Evolutionary conservation across 2,888 invertebrate species (phyloP).

Genomic region (Lasioglossum leucozonium): DNA sequence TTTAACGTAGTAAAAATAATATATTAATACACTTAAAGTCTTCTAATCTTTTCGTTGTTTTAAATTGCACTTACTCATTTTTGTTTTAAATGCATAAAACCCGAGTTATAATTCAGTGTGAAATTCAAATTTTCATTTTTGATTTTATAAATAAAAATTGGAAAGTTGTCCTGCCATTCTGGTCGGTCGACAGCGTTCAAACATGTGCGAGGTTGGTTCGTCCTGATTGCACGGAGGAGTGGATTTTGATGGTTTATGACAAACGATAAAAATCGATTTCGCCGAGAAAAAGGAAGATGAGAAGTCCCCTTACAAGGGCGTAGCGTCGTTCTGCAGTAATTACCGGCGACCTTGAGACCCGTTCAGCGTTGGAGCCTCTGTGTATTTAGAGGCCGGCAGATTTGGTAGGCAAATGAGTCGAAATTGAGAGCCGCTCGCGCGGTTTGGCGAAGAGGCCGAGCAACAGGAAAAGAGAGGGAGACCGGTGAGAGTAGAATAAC

Average conservation of each 20-base stretch:
- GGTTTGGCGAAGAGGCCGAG: conserved; percentile 21
- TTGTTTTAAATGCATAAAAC: no score
- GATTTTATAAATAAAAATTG: neutral
- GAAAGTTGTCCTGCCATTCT: neutral
- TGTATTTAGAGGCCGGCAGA: conserved; percentile 70
- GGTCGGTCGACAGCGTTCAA: neutral
- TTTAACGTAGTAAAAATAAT: no score
- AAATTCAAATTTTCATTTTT: neutral
- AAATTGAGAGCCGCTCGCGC: conserved; percentile 70
- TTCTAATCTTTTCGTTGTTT: no score
- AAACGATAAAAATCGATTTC: conserved; percentile 34
- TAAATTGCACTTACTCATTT: no score
- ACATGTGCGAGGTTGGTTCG: no score
- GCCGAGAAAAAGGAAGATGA: conserved; percentile 41
- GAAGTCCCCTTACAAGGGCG: conserved; percentile 53
- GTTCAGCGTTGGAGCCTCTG: conserved; percentile 64
- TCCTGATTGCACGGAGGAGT: neutral
- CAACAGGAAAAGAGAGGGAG: conserved; percentile 18
- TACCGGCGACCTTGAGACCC: conserved; percentile 71
- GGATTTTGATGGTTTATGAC: neutral
- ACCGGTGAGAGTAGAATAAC: conserved; percentile 43
- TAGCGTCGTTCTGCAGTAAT: conserved; percentile 61
- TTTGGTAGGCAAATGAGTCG: conserved; percentile 77
- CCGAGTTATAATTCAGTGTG: neutral
- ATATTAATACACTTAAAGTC: no score